Evolutionary conservation across 2,797 vertebrate genomes (phyloP), one percentile per base, ranked within the genome.

Genomic region (Benthosema pterotum): DNA sequence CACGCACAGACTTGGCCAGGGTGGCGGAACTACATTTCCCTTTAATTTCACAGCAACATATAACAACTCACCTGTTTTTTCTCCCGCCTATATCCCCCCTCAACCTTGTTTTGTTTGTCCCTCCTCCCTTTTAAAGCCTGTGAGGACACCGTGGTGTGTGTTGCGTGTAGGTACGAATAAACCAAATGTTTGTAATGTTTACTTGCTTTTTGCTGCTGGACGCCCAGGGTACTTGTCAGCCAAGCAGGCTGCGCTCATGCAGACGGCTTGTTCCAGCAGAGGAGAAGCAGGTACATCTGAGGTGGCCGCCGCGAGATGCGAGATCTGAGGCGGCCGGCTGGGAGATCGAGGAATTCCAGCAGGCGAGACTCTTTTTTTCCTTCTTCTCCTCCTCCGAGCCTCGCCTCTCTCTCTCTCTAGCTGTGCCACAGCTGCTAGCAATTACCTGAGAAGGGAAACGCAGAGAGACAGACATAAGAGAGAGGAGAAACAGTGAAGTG

Each of bases 401-500:
- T 74, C 46, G 18, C 25, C 71, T 80, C 71, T 57, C 54, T 22
- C 22, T 25, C 22, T 25, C 22, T 25, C 22, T 25, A 69, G 65
- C 71, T 65, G 67, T 70, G 80, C 83, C 69, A 79, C 83, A 85
- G 83, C 81, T 84, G 86, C 78, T 80, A 58, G 78, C 81, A 89
- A 88, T 90, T 89, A 89, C 83, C 77, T 83, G 83, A 55, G 75
- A 79, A 61, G 63, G 43, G n/a, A 6, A 46, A 46, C 3, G 32
- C 11, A 43, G 11, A 14, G 5, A 28, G 38, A 12, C 22, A 25
- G 54, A 17, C 1, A 42, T 11, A 25, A 53, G 38, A 43, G 56
- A 57, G 42, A 57, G 43, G 43, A 47, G 65, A 67, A 68, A 75
- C 68, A 43, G 53, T 67, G 64, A 52, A 75, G 71, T 72, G 76